Base-by-base conservation (phyloP, 1,140 invertebrate species). In the Drosophila mojavensis region DNA sequence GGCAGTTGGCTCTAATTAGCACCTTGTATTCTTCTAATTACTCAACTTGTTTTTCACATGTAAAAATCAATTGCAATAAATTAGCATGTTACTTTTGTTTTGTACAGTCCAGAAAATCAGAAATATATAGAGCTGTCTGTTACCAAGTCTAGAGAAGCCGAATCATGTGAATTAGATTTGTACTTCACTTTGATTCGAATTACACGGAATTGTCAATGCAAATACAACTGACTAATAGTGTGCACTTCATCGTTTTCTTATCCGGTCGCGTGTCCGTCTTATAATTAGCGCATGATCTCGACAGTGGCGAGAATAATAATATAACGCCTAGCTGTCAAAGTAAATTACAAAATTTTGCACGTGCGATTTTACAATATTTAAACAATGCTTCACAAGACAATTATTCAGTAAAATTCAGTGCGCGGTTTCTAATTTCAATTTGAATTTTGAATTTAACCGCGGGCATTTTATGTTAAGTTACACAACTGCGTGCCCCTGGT, bases 1-100 rank as follows among this genome's bases (percentile, higher is more conserved):
- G 45, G 59, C 61, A 54, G 65, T 48, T 63, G 10, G 39, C 50
- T 17, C 30, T 66, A 58, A 88, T 88, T 88, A 88, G 54, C 83
- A 83, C 79, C 63, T 78, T 10, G 50, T 62, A 45, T 70, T 62
- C 76, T 80, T 88, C 82, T 86, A 88, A 88, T 80, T 88, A 63
- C 41, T 54, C 77, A 63, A 47, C 65, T 78, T 70, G 80, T 60
- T 88, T 89, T 75, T 88, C 68, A 54, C 82, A 79, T 59, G 62
- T 43, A 41, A 47, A 67, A 15, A 28, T 11, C 58, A 4, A 47
- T 54, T 65, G 45, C 63, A 65, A 58, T 63, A 62, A 86, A 86
- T 88, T 86, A 86, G 68, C 82, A 61, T 47, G 11, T 53, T 36
- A 43, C n/a, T 15, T 15, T n/a, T 51, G 56, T 55, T 78, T n/a